Evolutionary conservation across 2,113 vertebrate genomes (phyloP).

Genomic region (Oncorhynchus nerka): DNA sequence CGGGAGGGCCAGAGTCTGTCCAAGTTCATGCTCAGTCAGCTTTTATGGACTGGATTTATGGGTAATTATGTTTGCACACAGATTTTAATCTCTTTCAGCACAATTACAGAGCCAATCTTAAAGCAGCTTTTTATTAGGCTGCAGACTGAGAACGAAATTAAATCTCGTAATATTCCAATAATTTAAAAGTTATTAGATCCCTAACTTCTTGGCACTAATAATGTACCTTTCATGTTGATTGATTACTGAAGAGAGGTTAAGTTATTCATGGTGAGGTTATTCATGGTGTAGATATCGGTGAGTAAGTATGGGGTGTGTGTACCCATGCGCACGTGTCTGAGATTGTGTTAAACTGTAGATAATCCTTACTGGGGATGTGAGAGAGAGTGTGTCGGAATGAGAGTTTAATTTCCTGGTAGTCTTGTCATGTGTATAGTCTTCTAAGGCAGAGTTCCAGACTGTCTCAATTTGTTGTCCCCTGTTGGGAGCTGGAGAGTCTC

Average conservation of each 20-base stretch:
- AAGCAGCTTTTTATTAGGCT: slow-evolving; percentile 35
- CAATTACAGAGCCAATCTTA: slow-evolving; percentile 38
- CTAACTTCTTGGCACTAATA: slow-evolving; percentile 20
- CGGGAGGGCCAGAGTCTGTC: too few relatives aligned
- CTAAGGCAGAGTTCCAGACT: too few relatives aligned
- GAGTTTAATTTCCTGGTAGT: too few relatives aligned
- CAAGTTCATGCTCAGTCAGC: too few relatives aligned
- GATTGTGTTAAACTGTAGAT: too few relatives aligned
- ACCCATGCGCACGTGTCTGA: too few relatives aligned
- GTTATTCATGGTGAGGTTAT: not conserved
- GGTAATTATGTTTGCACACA: slow-evolving; percentile 39
- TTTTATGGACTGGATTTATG: slow-evolving; percentile 34
- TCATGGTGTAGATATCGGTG: not conserved
- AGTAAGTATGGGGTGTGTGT: too few relatives aligned
- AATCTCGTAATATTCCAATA: slow-evolving; percentile 32
- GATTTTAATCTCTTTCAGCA: slow-evolving; percentile 50
- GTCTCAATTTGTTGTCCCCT: too few relatives aligned
- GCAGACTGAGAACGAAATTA: slow-evolving; percentile 22
- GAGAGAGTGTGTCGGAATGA: too few relatives aligned
- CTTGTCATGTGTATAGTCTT: too few relatives aligned
- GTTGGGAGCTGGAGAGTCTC: too few relatives aligned
- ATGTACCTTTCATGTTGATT: slow-evolving; percentile 32
- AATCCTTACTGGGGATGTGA: too few relatives aligned
- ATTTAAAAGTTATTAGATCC: slow-evolving; percentile 17
- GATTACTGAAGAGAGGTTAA: slow-evolving; percentile 9